These are phyloP conservation scores for Herpailurus yagouaroundi DNA, from an alignment of 2,113 vertebrate species.

Conservation along the genomic window DNA sequence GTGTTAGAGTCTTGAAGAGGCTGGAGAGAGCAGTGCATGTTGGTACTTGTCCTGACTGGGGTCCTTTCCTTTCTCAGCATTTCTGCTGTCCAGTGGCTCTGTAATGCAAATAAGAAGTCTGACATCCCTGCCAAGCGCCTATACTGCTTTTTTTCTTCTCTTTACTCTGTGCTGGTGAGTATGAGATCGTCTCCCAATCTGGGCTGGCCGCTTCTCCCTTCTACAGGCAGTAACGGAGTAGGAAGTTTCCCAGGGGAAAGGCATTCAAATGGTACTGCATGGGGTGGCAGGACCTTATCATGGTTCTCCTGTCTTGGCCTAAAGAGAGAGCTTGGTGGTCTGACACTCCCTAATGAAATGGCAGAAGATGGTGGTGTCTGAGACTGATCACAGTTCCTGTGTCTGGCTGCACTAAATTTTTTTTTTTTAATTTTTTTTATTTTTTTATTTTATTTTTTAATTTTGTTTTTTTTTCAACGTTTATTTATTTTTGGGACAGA, in stretches of 20 bases:
- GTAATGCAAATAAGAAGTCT: constrained; percentile 95
- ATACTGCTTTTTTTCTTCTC: constrained; percentile 93
- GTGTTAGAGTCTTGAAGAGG: background rate
- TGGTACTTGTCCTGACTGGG: background rate
- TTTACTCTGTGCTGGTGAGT: constrained; percentile 94
- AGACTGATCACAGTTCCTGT: background rate
- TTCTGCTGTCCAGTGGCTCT: constrained; percentile 98
- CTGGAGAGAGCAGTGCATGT: fast-evolving
- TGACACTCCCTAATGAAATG: background rate
- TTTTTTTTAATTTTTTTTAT: too few species aligned
- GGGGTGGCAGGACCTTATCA: background rate
- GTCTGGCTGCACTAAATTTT: background rate
- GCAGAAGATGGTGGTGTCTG: background rate
- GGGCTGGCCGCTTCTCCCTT: background rate
- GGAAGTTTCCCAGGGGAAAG: background rate
- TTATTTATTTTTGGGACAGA: too few species aligned
- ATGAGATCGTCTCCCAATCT: background rate
- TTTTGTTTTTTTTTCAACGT: too few species aligned
- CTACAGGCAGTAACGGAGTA: background rate
- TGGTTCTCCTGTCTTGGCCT: background rate
- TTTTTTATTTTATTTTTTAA: too few species aligned
- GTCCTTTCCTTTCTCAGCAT: constrained; percentile 86
- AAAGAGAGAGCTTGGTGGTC: background rate
- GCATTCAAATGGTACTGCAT: background rate
- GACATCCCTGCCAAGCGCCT: constrained; percentile 94